Conservation (phyloP, 92 coral and sea anemone genomes). For the Parazoanthus swiftii region DNA sequence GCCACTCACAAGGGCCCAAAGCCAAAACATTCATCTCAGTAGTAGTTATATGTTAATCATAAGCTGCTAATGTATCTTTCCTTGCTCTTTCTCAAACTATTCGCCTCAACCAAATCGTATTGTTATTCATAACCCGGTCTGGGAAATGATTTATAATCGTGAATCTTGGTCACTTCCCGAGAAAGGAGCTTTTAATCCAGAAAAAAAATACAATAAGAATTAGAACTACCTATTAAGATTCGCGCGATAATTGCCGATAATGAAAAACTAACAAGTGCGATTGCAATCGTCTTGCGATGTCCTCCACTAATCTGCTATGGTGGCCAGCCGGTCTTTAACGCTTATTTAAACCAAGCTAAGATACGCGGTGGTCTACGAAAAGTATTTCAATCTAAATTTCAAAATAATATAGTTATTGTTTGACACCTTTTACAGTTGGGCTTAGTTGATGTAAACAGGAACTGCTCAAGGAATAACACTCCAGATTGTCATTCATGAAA, state of each 20-base stretch:
- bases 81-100: not conserved
- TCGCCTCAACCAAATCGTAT: not conserved
- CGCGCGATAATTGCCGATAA: conserved; percentile 26
- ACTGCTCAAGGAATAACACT: not conserved
- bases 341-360: not conserved
- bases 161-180: not conserved
- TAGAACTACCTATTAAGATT: conserved; percentile 21
- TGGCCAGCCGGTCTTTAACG: not conserved
- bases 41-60: conserved; percentile 41
- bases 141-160: not conserved
- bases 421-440: not conserved
- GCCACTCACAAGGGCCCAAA: conserved; percentile 32
- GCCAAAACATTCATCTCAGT: conserved; percentile 21
- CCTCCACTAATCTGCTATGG: conserved; percentile 9
- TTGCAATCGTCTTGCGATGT: conserved; percentile 3
- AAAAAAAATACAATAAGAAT: not conserved
- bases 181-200: not conserved
- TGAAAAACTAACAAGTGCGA: conserved; percentile 31
- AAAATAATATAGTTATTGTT: not conserved
- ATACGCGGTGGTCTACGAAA: not conserved
- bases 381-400: not conserved
- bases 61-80: conserved; percentile 23
- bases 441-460: not conserved
- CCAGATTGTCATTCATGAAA: not conserved
- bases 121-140: not conserved